Evolutionary conservation across 1,140 invertebrate species (phyloP), one percentile per base, ranked within the genome.

Genomic region (Apis laboriosa): DNA sequence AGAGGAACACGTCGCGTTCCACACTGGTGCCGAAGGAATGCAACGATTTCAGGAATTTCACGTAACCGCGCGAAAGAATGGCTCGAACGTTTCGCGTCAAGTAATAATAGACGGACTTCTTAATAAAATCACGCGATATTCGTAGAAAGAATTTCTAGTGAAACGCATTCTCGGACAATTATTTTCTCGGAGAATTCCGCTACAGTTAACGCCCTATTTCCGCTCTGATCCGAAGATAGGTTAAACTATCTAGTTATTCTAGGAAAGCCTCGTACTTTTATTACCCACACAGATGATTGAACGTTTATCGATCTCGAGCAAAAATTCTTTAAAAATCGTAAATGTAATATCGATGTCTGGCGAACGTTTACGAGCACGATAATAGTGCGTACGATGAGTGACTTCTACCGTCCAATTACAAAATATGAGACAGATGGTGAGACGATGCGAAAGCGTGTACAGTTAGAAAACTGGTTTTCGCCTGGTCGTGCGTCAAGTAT

Each of bases 401-500:
- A 76, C 43, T 75, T 61, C 73, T 19, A 75, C 74, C 9, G 51
- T 51, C 2, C 49, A 61, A 60, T 76, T 55, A 61, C 34, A 21
- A 24, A 64, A 49, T 24, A 21, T 58, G 12, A 51, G 12, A 43
- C 34, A 43, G 34, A 43, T 43, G 34, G 34, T 3, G 34, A 43
- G 19, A n/a, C 49, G n/a, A 15, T n/a, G 28, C 21, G 34, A 61
- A 24, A 13, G 72, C 34, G 19, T 74, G 49, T 74, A 74, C 72
- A 74, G 72, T 74, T 74, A 74, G 72, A 74, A 74, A 74, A 74
- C 72, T 61, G 72, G 72, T 74, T 60, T 74, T 74, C 72, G 72
- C 28, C 34, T 58, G 34, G 24, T 21, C 72, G 56, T 17, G 72
- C 19, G 56, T 74, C 56, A 60, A 60, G 9, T 55, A 15, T n/a